Evolutionary conservation across 2,888 invertebrate species (phyloP).

Genomic region (Cetonia aurata): DNA sequence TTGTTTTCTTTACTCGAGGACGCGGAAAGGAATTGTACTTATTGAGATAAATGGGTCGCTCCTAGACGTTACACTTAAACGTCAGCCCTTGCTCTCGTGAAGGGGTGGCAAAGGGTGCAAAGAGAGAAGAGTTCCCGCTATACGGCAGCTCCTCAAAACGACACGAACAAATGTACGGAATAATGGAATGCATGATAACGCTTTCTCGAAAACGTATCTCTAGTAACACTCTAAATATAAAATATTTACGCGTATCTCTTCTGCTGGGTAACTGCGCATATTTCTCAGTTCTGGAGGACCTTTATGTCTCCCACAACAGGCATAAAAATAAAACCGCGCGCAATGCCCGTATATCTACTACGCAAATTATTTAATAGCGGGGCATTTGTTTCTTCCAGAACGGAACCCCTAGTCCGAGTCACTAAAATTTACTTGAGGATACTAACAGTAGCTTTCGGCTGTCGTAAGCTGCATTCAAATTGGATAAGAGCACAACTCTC

Average conservation of each 20-base stretch:
- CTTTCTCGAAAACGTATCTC: slow-evolving; percentile 40
- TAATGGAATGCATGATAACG: slow-evolving; percentile 41
- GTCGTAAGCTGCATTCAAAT: too few species aligned
- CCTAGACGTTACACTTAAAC: slow-evolving; percentile 35
- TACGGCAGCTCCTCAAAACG: slow-evolving; percentile 21
- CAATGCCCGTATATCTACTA: slow-evolving; percentile 28
- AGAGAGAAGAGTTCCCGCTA: not conserved
- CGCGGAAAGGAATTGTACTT: slow-evolving; percentile 25
- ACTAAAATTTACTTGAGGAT: slow-evolving; percentile 6
- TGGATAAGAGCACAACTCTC: too few species aligned
- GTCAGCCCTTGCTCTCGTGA: slow-evolving; percentile 8
- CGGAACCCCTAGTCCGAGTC: not conserved
- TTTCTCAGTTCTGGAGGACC: slow-evolving; percentile 41
- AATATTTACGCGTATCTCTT: slow-evolving; percentile 46
- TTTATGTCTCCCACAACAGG: slow-evolving; percentile 46
- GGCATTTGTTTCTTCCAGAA: slow-evolving; percentile 22
- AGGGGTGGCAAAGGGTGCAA: not conserved
- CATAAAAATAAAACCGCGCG: slow-evolving; percentile 44
- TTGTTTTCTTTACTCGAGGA: not conserved
- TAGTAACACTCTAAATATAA: slow-evolving; percentile 43
- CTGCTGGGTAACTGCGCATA: slow-evolving; percentile 44
- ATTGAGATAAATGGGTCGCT: slow-evolving; percentile 31
- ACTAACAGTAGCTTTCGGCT: too few species aligned
- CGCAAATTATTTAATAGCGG: slow-evolving; percentile 45
- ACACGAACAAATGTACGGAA: slow-evolving; percentile 39